Conservation (phyloP, 2,797 vertebrate genomes). For the Acridotheres tristis region DNA sequence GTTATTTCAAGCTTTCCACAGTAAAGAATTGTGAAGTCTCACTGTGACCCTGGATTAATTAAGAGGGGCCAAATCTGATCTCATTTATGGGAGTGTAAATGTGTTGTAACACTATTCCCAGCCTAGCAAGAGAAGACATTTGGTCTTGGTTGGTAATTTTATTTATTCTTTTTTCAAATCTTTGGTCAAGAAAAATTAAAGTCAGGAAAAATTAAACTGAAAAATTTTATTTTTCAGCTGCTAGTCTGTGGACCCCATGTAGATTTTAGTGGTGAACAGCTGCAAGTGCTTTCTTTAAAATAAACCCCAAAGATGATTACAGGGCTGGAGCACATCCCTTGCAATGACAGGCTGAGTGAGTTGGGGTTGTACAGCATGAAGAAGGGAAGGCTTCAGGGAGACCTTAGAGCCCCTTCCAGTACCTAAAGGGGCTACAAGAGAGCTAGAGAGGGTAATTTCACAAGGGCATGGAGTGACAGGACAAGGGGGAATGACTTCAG, state of each 20-base stretch:
- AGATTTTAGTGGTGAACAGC: not conserved
- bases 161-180: not conserved
- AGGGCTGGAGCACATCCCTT: not conserved
- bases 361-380: not conserved
- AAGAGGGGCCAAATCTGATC: constrained; percentile 33
- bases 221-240: not conserved
- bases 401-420: not conserved
- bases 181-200: not conserved
- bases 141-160: not conserved
- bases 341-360: not conserved
- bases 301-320: not conserved
- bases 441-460: not conserved
- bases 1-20: constrained; percentile 48
- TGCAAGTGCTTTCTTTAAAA: not conserved
- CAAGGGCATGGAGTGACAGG: not conserved
- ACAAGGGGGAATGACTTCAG: not conserved
- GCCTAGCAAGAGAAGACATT: not conserved
- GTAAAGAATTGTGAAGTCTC: constrained; percentile 25
- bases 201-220: not conserved
- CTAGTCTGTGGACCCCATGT: not conserved
- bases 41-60: constrained; percentile 39
- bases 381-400: not conserved
- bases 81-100: constrained; percentile 21
- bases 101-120: not conserved
- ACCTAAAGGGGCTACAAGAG: not conserved